A percentile compares a stretch with the other conserved stretches of the same genome.
These are phyloP conservation scores for Conops quadrifasciatus DNA, from an alignment of 2,888 invertebrate genomes.

Conservation along the genomic window DNA sequence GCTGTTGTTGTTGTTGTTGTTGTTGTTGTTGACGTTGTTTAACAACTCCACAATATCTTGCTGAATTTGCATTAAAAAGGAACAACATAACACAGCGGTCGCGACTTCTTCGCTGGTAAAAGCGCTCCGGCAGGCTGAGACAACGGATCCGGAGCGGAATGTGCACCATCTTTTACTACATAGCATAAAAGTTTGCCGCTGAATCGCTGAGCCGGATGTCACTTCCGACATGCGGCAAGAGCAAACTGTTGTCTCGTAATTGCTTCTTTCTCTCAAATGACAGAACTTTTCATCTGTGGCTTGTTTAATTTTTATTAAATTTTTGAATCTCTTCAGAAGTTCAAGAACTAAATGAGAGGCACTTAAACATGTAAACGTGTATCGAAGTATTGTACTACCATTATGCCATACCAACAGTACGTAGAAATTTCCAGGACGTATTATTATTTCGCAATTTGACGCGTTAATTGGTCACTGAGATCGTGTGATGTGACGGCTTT, in stretches of 20 bases:
- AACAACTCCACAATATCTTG: conserved; percentile 15
- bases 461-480: too few species aligned
- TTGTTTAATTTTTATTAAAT: conserved; percentile 2
- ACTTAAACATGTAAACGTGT: too few species aligned
- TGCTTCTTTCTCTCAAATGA: not conserved
- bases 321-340: not conserved
- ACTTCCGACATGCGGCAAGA: conserved; percentile 13
- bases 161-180: conserved; percentile 37
- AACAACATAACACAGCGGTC: conserved; percentile 20
- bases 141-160: not conserved
- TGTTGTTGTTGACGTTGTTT: conserved; percentile 19
- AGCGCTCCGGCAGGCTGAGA: not conserved
- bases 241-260: not conserved
- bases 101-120: not conserved
- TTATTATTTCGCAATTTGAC: too few species aligned
- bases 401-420: too few species aligned
- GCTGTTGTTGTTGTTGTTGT: conserved; percentile 10
- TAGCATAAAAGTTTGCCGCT: conserved; percentile 4
- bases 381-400: too few species aligned
- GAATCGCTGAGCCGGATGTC: not conserved
- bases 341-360: too few species aligned
- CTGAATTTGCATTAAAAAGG: conserved; percentile 33
- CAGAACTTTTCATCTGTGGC: not conserved
- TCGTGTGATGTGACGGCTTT: too few species aligned
- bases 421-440: too few species aligned